Evolutionary conservation across 2,113 vertebrate species (phyloP).

Genomic region (Apteryx owenii): DNA sequence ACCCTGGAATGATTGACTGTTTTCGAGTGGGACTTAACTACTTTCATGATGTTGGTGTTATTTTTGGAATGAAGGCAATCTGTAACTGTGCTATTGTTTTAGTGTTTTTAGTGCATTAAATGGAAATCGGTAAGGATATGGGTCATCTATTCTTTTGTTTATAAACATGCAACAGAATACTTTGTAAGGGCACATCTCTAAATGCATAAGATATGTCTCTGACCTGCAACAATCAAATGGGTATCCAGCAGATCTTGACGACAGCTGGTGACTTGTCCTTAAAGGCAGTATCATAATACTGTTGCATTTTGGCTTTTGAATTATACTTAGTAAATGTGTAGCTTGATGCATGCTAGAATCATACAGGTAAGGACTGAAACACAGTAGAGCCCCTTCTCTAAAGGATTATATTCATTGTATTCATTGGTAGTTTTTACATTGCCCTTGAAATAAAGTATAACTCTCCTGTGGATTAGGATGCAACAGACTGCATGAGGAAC

Average conservation of each 20-base stretch:
- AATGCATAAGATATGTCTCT: background rate
- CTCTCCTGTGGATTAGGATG: slow-evolving; percentile 39
- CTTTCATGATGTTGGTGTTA: fast-evolving
- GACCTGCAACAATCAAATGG: fast-evolving
- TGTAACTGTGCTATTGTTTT: background rate
- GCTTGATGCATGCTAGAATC: background rate
- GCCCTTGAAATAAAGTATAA: background rate
- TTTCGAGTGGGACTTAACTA: background rate
- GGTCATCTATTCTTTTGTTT: background rate
- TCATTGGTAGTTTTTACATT: background rate
- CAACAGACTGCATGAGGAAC: slow-evolving; percentile 21
- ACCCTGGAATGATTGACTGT: fast-evolving
- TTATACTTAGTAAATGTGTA: fast-evolving
- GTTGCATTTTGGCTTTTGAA: background rate
- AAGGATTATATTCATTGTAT: background rate
- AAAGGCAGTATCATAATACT: fast-evolving
- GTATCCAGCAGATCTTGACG: background rate
- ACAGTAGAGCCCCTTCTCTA: fast-evolving
- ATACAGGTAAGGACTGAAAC: background rate
- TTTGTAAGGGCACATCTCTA: background rate
- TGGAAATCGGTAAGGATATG: fast-evolving
- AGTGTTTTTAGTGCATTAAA: background rate
- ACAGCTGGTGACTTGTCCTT: background rate
- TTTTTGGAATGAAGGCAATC: background rate
- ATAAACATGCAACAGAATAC: background rate